phyloP scores from a whole-genome alignment of 2,888 invertebrate species.

The Platycnemis pennipes region DNA sequence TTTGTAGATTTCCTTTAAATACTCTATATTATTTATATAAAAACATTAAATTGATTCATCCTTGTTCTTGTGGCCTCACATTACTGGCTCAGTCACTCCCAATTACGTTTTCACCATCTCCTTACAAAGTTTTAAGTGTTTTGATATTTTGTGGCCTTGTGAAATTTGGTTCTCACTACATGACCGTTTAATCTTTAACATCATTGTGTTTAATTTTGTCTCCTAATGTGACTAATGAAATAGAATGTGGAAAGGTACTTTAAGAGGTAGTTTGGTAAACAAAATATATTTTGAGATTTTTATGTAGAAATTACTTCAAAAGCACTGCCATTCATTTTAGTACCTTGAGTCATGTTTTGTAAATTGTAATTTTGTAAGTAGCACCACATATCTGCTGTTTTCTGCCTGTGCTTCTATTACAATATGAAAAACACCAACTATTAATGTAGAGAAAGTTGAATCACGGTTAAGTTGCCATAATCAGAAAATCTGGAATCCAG shows the following conservation, averaged over 20 bases:
- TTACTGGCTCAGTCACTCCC: background rate
- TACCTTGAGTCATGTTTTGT: background rate
- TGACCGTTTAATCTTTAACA: background rate
- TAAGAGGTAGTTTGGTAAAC: background rate
- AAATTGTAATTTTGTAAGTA: background rate
- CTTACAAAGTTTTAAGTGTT: background rate
- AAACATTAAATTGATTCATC: background rate
- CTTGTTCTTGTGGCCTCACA: background rate
- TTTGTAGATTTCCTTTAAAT: slow-evolving; percentile 67
- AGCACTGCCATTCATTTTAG: background rate
- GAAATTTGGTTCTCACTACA: background rate
- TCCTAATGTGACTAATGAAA: slow-evolving; percentile 8
- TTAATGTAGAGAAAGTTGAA: too few relatives aligned
- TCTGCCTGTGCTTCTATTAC: background rate
- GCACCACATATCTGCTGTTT: background rate
- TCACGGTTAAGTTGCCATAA: too few relatives aligned
- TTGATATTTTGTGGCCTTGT: background rate
- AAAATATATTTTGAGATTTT: background rate
- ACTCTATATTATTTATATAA: background rate
- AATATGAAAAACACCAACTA: too few relatives aligned
- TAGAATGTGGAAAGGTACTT: background rate
- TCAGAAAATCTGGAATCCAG: too few relatives aligned
- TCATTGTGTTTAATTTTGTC: background rate
- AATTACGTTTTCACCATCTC: background rate
- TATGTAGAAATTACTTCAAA: background rate